Evolutionary conservation across 2,113 vertebrate genomes (phyloP).

Genomic region (Microcebus griseorufus): DNA sequence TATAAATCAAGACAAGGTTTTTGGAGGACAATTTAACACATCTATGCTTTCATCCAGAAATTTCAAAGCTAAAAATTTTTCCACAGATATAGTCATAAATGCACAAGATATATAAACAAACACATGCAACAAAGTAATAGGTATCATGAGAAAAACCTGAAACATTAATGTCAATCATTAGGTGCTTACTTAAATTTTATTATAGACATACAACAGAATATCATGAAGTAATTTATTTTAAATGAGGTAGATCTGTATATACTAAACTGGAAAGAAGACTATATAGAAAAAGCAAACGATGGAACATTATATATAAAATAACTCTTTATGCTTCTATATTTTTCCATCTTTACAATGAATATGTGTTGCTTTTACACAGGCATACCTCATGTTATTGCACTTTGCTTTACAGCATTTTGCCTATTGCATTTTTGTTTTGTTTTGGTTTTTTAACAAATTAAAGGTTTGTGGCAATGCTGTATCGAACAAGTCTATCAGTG

Average conservation of each 20-base stretch:
- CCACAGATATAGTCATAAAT: not conserved
- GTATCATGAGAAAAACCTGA: not conserved
- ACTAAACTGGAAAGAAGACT: not conserved
- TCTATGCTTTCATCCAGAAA: not conserved
- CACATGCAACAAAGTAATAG: constrained; percentile 7
- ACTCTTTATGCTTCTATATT: not conserved
- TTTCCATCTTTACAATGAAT: constrained; percentile 4
- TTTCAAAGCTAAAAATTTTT: not conserved
- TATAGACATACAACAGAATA: not conserved
- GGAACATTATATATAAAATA: not conserved
- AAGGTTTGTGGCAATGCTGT: not conserved
- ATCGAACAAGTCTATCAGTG: not conserved
- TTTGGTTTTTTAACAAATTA: not conserved
- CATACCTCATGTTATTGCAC: not conserved
- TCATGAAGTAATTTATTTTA: not conserved
- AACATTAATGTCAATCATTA: not conserved
- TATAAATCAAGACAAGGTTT: not conserved
- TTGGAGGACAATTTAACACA: constrained; percentile 18
- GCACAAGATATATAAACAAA: not conserved
- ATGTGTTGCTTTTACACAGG: not conserved
- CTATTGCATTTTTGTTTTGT: not conserved
- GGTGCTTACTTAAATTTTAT: not conserved
- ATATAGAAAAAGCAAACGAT: not conserved
- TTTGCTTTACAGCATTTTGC: not conserved
- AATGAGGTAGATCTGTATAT: not conserved